A percentile compares a stretch with the other conserved stretches of the same genome.
Evolutionary conservation across 92 coral and sea anemone genomes (phyloP).

Genomic region (Porites rus): DNA sequence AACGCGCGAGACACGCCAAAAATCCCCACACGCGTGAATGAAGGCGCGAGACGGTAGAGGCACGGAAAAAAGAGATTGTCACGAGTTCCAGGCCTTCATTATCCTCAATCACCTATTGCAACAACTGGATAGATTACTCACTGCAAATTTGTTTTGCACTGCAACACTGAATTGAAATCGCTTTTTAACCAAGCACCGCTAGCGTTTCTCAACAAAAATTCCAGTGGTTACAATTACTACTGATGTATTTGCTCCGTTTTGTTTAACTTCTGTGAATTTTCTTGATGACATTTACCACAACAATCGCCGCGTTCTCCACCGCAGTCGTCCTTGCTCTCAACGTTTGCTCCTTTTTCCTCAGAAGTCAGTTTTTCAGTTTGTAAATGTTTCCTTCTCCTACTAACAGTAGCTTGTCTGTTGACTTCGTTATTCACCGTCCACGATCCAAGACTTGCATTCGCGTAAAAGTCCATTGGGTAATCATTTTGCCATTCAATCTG

Average conservation of each 20-base stretch:
- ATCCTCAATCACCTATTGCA: too few species aligned
- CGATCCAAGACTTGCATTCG: conserved; percentile 86
- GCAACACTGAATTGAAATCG: too few species aligned
- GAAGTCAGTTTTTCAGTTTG: conserved; percentile 47
- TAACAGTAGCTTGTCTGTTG: conserved; percentile 61
- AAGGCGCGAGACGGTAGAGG: too few species aligned
- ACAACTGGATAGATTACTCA: too few species aligned
- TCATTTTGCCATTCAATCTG: conserved; percentile 81
- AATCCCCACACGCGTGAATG: too few species aligned
- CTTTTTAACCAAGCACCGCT: too few species aligned
- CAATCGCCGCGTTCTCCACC: conserved; percentile 25
- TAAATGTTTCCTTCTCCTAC: conserved; percentile 51
- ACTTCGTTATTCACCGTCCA: conserved; percentile 92
- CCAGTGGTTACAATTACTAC: neutral
- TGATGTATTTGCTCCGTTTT: neutral
- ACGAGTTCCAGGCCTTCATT: too few species aligned
- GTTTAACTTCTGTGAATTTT: conserved; percentile 8
- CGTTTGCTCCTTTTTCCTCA: neutral
- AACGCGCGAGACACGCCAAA: too few species aligned
- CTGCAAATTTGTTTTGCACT: too few species aligned
- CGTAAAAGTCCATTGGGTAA: conserved; percentile 96
- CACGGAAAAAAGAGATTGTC: too few species aligned
- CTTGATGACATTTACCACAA: conserved; percentile 39
- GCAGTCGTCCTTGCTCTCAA: conserved; percentile 2
- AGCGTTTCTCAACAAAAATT: too few species aligned